Base-by-base conservation (phyloP, 2,888 invertebrate genomes). In the Mechanitis mazaeus region DNA sequence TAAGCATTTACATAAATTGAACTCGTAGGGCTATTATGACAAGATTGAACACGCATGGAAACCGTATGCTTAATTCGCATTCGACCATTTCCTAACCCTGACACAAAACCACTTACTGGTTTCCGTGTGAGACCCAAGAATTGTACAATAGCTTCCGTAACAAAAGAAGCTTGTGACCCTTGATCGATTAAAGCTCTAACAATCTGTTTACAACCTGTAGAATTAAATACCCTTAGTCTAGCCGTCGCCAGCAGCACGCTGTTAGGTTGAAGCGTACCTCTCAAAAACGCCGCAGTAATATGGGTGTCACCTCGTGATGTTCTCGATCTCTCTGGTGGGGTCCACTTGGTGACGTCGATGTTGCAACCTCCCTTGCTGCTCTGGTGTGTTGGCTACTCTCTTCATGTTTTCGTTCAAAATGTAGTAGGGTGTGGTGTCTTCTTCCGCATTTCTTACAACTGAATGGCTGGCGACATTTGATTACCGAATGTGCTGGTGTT, bases 121-220 rank as follows among this genome's bases (percentile, higher is more conserved):
- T 28, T 47, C 5, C 65, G 60, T 33, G 64, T 67, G 3, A 68
- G 56, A 11, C 69, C 67, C 11, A 72, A 53, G 6, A 58, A 56
- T 50, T 72, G 69, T 2, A 64, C 69, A 6, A 62, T 63, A 9
- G 55, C 42, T n/a, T 70, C 71, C 4, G 68, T 68, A 0, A 72
- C 54, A 63, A 71, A 71, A 0, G 70, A 69, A 0, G 67, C 66
- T 58, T 68, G 47, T 3, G 70, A 70, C 1, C 72, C 69, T 56
- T 65, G 69, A 55, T 69, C 70, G 1, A 71, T 7, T 46, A 71
- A 61, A 0, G 64, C 66, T 54, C 70, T 45, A 31, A 64, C 2
- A 3, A n/a, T 45, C 33, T 33, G n/a, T n/a, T n/a, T 50, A 12
- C n/a, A 7, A 46, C 58, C 56, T 3, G 28, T 42, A 28, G 12